phyloP scores from a whole-genome alignment of 2,797 vertebrate genomes.

The Mionectes olivaceus region DNA sequence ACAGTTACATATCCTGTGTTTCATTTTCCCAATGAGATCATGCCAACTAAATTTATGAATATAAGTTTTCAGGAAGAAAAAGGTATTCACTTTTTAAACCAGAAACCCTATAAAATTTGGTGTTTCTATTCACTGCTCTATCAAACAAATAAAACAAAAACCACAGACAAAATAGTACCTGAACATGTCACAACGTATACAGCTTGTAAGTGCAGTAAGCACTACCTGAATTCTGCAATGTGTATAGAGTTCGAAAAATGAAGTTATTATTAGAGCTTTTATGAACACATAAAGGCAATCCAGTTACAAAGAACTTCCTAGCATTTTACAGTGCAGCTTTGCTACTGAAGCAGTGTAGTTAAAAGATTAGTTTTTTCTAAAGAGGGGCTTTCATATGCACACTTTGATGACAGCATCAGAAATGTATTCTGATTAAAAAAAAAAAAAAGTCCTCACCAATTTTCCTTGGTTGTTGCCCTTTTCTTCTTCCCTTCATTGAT shows the following conservation, averaged over 20 bases:
- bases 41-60: not conserved
- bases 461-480: not conserved
- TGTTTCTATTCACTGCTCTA: not conserved
- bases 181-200: not conserved
- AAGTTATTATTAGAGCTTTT: slow-evolving; percentile 21
- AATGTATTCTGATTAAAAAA: not conserved
- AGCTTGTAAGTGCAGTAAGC: not conserved
- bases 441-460: not conserved
- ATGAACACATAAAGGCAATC: slow-evolving; percentile 28
- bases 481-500: not conserved
- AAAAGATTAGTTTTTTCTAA: not conserved
- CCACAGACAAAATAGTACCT: not conserved
- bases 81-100: not conserved
- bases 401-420: not conserved
- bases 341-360: not conserved
- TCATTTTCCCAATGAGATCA: not conserved
- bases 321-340: not conserved
- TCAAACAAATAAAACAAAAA: not conserved
- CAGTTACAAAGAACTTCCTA: not conserved
- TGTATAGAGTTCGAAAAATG: not conserved
- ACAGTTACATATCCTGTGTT: not conserved
- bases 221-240: not conserved
- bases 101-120: not conserved
- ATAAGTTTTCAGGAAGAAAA: not conserved
- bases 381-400: not conserved